Conservation (phyloP, 2,797 vertebrate genomes). For the Microcaecilia unicolor region DNA sequence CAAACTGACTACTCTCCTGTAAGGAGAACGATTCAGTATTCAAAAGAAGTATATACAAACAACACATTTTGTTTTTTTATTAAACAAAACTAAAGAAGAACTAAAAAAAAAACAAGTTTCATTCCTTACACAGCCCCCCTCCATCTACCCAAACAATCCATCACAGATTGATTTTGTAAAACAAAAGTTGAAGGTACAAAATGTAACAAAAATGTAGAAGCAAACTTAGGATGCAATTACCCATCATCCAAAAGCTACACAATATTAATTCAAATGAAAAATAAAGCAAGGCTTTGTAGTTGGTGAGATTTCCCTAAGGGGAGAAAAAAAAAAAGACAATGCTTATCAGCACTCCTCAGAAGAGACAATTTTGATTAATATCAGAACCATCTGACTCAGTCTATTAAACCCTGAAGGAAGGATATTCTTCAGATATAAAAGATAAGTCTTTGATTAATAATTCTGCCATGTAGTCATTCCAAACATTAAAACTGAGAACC, state of each 20-base stretch:
- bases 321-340: slow-evolving; percentile 55
- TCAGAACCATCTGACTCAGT: slow-evolving; percentile 65
- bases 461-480: slow-evolving; percentile 57
- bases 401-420: slow-evolving; percentile 67
- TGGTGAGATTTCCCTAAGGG: slow-evolving; percentile 53
- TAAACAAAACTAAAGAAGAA: slow-evolving; percentile 37
- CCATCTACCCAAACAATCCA: too few species aligned
- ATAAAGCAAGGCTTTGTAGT: slow-evolving; percentile 58
- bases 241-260: slow-evolving; percentile 26
- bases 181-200: slow-evolving; percentile 29
- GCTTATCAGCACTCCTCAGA: slow-evolving; percentile 65
- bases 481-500: slow-evolving; percentile 46
- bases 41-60: slow-evolving; percentile 46
- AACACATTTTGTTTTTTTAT: slow-evolving; percentile 54
- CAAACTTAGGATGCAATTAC: slow-evolving; percentile 12
- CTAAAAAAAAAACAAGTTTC: slow-evolving; percentile 8
- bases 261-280: slow-evolving; percentile 52
- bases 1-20: slow-evolving; percentile 64
- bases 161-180: too few species aligned
- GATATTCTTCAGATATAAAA: slow-evolving; percentile 62
- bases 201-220: slow-evolving; percentile 22
- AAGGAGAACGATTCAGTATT: slow-evolving; percentile 47
- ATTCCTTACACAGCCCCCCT: too few species aligned
- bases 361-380: slow-evolving; percentile 69
- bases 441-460: slow-evolving; percentile 69